Base-by-base conservation (phyloP, 2,888 invertebrate genomes). In the Tillus elongatus region DNA sequence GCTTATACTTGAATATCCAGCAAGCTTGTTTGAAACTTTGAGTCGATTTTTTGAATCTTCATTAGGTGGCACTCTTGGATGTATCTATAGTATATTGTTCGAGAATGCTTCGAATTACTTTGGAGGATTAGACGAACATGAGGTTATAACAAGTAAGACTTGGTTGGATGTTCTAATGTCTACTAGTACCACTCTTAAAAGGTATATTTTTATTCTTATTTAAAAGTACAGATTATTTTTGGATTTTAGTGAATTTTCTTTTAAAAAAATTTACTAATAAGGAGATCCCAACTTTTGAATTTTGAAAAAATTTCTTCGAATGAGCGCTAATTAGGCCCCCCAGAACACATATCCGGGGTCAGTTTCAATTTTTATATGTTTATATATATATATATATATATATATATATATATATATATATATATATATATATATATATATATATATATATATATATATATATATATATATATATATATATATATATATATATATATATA, bases 41-140 rank as follows among this genome's bases (percentile, higher is more conserved):
- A 74, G 78, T 0, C 71, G 72, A 44, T 67, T 80, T 3, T 76
- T 80, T 0, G 84, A 85, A 56, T 72, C 71, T 11, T 67, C 69
- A 31, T 82, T 87, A 75, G 86, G 85, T 1, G 87, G 89, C 1
- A 79, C 83, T 0, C 79, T 83, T 0, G 88, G 88, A 1, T 87
- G 81, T 1, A 69, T 89, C 30, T 88, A 87, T 66, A 78, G 82
- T 41, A 67, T 89, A 42, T 74, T 86, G 40, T 73, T 89, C 40
- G 74, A 82, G 2, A 75, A 79, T 0, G 77, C 76, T 0, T 73
- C 76, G 0, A 69, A 69, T 32, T 61, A 68, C 30, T 63, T 75
- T 34, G 56, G 64, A 15, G 52, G 55, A 63, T 68, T 51, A 35
- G 34, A 44, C 0, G 55, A 55, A 11, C 43, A 47, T 4, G 44